Base-by-base conservation (phyloP, 2,113 vertebrate species). In the Turnix velox region DNA sequence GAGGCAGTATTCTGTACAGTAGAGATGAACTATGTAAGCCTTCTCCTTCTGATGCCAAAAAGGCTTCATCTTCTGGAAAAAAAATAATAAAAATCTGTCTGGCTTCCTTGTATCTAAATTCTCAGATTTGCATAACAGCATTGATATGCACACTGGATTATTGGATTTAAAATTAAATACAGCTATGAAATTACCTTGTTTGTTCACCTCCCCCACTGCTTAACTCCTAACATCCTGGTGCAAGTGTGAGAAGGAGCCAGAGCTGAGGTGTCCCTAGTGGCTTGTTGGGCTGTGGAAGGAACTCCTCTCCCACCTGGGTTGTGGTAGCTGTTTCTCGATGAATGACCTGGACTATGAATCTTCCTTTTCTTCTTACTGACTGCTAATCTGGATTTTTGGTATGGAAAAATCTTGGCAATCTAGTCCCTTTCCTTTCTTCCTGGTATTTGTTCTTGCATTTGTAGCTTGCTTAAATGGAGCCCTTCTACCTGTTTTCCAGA, bases 391-490 rank as follows among this genome's bases (percentile, higher is more conserved):
- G 94, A 73, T 96, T 96, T 97, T 97, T 96, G 96, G 94, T 97
- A 95, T 96, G 96, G 94, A 92, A 95, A 95, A 94, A 94, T 62
- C 84, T 90, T 95, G 96, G 94, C 96, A 90, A 94, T 92, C 95
- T 93, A 88, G 94, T 93, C 87, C 92, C 94, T 96, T 88, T 95
- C 84, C 95, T 93, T 95, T 97, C 84, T 91, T 82, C 96, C 88
- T 84, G 91, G 95, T 97, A 95, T 93, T 96, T 92, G 92, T 97
- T 97, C 96, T 97, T 97, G 95, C 97, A 49, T 94, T 97, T 95
- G 94, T 96, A 97, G 97, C 97, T 98, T 98, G 97, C 97, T 97
- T 98, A 93, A 97, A 94, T 81, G 78, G 96, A 98, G 97, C 94
- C 94, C 96, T 95, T 96, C 93, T 96, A 94, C 95, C 93, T 93